Evolutionary conservation across 2,797 vertebrate genomes (phyloP).

Genomic region (Pterois miles): DNA sequence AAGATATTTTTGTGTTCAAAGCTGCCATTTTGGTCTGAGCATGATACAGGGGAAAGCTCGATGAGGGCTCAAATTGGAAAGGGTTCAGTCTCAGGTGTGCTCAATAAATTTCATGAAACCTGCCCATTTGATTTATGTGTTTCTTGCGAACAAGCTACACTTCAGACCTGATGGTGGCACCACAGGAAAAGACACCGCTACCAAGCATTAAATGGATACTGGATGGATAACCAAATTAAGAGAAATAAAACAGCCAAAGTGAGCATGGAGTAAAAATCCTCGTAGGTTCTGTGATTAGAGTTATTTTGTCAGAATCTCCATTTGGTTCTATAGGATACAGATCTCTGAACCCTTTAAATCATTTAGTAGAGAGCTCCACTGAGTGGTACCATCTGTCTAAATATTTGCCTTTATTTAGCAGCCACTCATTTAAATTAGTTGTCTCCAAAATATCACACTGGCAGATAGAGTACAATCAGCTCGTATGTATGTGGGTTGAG

Average conservation of each 20-base stretch:
- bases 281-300: neutral
- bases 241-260: neutral
- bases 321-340: constrained; percentile 13
- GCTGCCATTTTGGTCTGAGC: constrained; percentile 15
- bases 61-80: neutral
- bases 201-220: neutral
- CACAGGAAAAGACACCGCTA: neutral
- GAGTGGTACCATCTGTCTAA: constrained; percentile 47
- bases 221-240: neutral
- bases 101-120: constrained; percentile 3
- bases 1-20: constrained; percentile 19
- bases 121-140: neutral
- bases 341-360: constrained; percentile 22
- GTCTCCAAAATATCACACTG: constrained; percentile 22
- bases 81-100: neutral
- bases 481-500: constrained; percentile 25
- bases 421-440: constrained; percentile 35
- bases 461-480: constrained; percentile 22
- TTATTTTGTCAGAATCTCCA: constrained; percentile 13
- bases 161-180: neutral
- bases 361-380: constrained; percentile 13
- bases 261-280: neutral
- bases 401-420: constrained; percentile 48
- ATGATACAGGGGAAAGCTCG: constrained; percentile 4
- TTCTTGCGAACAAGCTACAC: neutral